Conservation (phyloP, 2,113 vertebrate genomes). For the Tinamus guttatus region DNA sequence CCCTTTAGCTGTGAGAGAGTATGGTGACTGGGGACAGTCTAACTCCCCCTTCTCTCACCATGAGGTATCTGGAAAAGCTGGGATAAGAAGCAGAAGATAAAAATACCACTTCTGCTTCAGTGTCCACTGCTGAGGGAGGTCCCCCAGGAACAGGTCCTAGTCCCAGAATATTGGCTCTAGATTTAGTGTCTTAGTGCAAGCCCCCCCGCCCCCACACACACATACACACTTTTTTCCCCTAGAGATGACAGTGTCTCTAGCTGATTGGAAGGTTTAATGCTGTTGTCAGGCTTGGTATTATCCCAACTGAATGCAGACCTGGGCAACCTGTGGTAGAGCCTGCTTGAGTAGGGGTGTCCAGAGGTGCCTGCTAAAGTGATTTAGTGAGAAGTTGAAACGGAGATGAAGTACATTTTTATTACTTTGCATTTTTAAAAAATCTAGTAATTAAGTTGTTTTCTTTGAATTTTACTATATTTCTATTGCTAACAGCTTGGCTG, state of each 20-base stretch:
- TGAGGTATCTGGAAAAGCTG: neutral
- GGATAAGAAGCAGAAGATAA: neutral
- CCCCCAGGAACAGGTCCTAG: neutral
- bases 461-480: neutral
- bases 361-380: too few relatives aligned
- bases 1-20: neutral
- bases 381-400: neutral
- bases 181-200: neutral
- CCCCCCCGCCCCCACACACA: too few relatives aligned
- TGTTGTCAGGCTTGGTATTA: neutral
- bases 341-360: too few relatives aligned
- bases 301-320: too few relatives aligned
- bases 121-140: accelerated
- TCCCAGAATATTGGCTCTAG: neutral
- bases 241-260: neutral
- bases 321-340: too few relatives aligned
- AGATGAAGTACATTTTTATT: neutral
- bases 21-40: neutral
- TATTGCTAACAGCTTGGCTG: neutral
- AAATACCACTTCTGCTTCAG: neutral
- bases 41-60: neutral
- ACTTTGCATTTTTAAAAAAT: neutral
- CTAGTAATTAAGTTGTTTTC: neutral
- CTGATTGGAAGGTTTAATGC: neutral
- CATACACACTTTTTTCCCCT: neutral